phyloP scores from a whole-genome alignment of 1,140 invertebrate species.

The Brachionus rotundiformis region DNA sequence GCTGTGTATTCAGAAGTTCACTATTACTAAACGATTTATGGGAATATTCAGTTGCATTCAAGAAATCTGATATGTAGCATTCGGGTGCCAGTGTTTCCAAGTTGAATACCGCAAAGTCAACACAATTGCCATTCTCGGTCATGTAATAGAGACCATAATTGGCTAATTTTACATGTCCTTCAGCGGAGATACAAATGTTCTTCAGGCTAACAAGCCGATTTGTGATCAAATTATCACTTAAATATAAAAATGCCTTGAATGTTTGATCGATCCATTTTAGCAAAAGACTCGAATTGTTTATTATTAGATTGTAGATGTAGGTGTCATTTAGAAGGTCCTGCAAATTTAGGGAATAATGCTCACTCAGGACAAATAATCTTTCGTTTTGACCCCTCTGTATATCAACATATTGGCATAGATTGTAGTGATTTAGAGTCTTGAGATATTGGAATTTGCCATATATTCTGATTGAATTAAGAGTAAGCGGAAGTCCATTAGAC shows the following conservation, averaged over 20 bases:
- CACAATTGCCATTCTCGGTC: slow-evolving; percentile 78
- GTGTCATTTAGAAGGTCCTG: slow-evolving; percentile 32
- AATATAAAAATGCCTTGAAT: slow-evolving; percentile 34
- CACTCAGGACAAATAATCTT: slow-evolving; percentile 82
- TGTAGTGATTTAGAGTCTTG: slow-evolving; percentile 75
- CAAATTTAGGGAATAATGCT: slow-evolving; percentile 70
- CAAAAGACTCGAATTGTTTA: slow-evolving; percentile 2
- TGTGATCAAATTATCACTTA: slow-evolving; percentile 42
- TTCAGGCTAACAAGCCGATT: slow-evolving; percentile 48
- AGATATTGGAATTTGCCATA: slow-evolving; percentile 81
- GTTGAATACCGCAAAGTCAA: slow-evolving; percentile 88
- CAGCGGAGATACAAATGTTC: slow-evolving; percentile 45
- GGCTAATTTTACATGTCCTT: slow-evolving; percentile 76
- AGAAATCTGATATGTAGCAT: slow-evolving; percentile 69
- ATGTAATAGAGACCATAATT: slow-evolving; percentile 90
- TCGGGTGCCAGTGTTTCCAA: slow-evolving; percentile 74
- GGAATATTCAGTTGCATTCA: slow-evolving; percentile 53
- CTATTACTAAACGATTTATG: slow-evolving; percentile 52
- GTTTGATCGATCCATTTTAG: slow-evolving; percentile 51
- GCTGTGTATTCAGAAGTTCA: slow-evolving; percentile 54
- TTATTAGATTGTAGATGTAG: slow-evolving; percentile 36
- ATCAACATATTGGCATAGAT: slow-evolving; percentile 85
- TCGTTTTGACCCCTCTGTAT: slow-evolving; percentile 73
- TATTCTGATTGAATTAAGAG: slow-evolving; percentile 91
- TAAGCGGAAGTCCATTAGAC: slow-evolving; percentile 88